These are phyloP conservation scores for Microtus montanus DNA, from an alignment of 2,113 vertebrate genomes.

Conservation along the genomic window DNA sequence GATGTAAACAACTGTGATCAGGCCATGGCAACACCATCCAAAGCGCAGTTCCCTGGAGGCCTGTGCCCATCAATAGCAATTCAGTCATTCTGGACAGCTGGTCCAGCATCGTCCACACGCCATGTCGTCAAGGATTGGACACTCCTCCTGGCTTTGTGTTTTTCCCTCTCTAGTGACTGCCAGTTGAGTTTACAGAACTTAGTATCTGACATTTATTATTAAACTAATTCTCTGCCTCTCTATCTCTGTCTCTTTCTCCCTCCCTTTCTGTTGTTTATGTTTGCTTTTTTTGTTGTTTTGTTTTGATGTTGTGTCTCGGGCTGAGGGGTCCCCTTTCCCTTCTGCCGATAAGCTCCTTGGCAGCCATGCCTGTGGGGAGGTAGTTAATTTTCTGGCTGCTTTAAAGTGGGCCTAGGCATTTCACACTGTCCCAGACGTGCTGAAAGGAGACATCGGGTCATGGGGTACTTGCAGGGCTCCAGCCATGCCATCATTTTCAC, in stretches of 20 bases:
- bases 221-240: neutral
- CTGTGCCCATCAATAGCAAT: slow-evolving; percentile 49
- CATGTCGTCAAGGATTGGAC: slow-evolving; percentile 9
- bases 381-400: neutral
- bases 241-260: too few relatives aligned
- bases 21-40: slow-evolving; percentile 47
- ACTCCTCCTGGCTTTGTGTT: neutral
- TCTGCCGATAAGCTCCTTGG: slow-evolving; percentile 27
- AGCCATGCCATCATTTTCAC: neutral
- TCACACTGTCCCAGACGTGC: neutral
- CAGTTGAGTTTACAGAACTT: neutral
- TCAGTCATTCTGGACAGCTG: slow-evolving; percentile 49
- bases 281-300: too few relatives aligned
- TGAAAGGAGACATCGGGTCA: neutral
- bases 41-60: slow-evolving; percentile 37
- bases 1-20: slow-evolving; percentile 55
- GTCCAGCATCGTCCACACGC: neutral
- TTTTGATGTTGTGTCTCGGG: neutral
- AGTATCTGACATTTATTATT: slow-evolving; percentile 22
- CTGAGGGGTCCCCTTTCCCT: neutral
- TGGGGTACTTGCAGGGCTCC: neutral
- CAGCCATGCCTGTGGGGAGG: neutral
- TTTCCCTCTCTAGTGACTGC: slow-evolving; percentile 20
- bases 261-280: neutral
- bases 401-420: neutral